Base-by-base conservation (phyloP, 2,888 invertebrate genomes). In the Isoperla grammatica region DNA sequence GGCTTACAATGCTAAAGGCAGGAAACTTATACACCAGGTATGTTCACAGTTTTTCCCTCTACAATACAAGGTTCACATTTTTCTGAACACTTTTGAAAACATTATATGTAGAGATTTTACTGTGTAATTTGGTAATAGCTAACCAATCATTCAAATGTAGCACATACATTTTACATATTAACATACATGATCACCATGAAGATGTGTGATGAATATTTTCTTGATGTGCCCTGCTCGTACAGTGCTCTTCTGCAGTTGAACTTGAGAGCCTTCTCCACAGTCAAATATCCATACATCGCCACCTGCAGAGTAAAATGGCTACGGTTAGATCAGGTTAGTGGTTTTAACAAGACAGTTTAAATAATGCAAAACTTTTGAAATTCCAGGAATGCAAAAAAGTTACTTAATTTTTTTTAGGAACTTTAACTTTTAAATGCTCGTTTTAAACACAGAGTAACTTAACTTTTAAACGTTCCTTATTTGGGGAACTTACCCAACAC, bases 141-240 rank as follows among this genome's bases (percentile, higher is more conserved):
- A 45, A n/a, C 11, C 9, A 13, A 15, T 17, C 6, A 40, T 23
- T 29, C 57, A 5, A 15, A 37, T 19, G 13, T n/a, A 37, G 2
- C 23, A 22, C 22, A 48, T 5, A 37, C 15, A 12, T 2, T 1
- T 5, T 57, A 19, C 17, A 53, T n/a, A 40, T 13, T 5, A 35
- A 65, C 73, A 66, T 66, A 74, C 73, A 70, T 77, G 77, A 66
- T 77, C 77, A 17, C 77, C 77, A 69, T 77, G 76, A 12, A 77
- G 69, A 70, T 77, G 76, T 17, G 76, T 73, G 35, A 77, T 74
- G 65, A 77, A 77, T 42, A 76, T 72, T 64, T 72, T 73, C 53
- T 67, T 69, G 29, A 76, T 70, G 61, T 69, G 72, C 20, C 73
- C 71, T n/a, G 71, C 66, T 59, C 69, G 71, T 2, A 71, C 37